Evolutionary conservation across 2,888 invertebrate genomes (phyloP).

Genomic region (Anagyrus pseudococci): DNA sequence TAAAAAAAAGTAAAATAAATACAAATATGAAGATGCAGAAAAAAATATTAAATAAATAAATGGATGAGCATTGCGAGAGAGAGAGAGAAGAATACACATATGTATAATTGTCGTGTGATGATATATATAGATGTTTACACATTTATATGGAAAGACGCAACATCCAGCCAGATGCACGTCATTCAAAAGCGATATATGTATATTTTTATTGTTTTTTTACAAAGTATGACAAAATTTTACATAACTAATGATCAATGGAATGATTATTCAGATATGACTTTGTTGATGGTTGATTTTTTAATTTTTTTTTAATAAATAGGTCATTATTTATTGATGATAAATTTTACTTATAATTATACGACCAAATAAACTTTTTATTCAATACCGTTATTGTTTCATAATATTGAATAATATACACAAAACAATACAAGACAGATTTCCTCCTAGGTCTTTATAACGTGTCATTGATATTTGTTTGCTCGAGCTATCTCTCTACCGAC

Average conservation of each 20-base stretch:
- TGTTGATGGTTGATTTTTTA: too few relatives aligned
- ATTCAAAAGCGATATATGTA: conserved; percentile 22
- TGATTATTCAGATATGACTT: not conserved
- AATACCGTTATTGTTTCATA: too few relatives aligned
- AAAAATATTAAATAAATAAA: conserved; percentile 6
- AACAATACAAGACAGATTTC: too few relatives aligned
- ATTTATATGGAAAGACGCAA: conserved; percentile 46
- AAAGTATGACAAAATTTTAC: not conserved
- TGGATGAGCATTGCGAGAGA: conserved; percentile 16
- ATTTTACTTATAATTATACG: too few relatives aligned
- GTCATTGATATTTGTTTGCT: conserved; percentile 21
- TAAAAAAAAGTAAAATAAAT: conserved; percentile 1
- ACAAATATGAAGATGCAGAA: not conserved
- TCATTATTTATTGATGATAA: too few relatives aligned
- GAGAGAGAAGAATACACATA: conserved; percentile 5
- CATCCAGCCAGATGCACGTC: conserved; percentile 53
- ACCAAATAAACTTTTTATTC: too few relatives aligned
- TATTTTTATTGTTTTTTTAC: not conserved
- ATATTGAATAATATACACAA: too few relatives aligned
- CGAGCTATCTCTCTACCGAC: conserved; percentile 18
- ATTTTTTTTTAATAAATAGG: too few relatives aligned
- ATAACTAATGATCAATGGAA: not conserved
- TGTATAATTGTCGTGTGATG: conserved; percentile 5
- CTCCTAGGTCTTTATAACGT: too few relatives aligned
- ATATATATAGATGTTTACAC: conserved; percentile 21